Evolutionary conservation across 2,888 invertebrate genomes (phyloP).

Genomic region (Xylophagus ater): DNA sequence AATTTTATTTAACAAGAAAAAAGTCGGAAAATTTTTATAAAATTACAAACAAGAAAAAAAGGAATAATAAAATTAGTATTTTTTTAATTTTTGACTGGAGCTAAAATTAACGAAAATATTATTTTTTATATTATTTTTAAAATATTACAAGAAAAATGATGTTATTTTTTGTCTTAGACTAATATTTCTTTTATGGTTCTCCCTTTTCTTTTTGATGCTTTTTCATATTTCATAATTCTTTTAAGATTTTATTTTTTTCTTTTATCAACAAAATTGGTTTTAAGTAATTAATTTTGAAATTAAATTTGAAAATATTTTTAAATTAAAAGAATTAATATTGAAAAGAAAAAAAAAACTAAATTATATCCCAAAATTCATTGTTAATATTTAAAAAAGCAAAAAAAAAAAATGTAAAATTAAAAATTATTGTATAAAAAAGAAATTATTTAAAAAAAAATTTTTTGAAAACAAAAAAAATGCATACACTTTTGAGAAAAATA

Average conservation of each 20-base stretch:
- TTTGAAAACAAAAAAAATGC: constrained; percentile 7
- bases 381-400: background rate
- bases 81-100: constrained; percentile 37
- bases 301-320: too few relatives aligned
- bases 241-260: background rate
- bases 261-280: background rate
- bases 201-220: background rate
- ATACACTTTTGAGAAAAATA: constrained; percentile 10
- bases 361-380: background rate
- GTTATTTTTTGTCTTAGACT: background rate
- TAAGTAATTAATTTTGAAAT: too few relatives aligned
- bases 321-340: background rate
- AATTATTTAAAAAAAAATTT: constrained; percentile 3
- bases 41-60: constrained; percentile 8
- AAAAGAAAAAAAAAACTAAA: background rate
- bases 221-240: background rate
- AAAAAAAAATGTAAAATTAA: background rate
- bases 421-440: background rate
- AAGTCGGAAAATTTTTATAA: background rate
- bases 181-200: background rate
- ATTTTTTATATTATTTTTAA: constrained; percentile 11
- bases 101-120: constrained; percentile 31
- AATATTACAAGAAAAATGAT: background rate
- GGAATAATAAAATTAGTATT: constrained; percentile 20
- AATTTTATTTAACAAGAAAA: background rate